phyloP scores from a whole-genome alignment of 2,888 invertebrate genomes.

The Cerastis rubricosa region DNA sequence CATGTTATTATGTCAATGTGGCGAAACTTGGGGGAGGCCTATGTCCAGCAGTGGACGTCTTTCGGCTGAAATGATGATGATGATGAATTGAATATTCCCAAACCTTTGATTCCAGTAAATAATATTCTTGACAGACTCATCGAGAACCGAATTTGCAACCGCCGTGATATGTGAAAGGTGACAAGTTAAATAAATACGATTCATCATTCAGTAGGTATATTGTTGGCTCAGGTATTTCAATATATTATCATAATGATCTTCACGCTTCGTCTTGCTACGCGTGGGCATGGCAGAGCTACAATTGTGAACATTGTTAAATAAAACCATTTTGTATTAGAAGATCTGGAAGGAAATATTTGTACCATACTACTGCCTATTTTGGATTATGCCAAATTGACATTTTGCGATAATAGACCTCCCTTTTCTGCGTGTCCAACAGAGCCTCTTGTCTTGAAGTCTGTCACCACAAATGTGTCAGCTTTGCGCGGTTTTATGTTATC shows the following conservation, averaged over 20 bases:
- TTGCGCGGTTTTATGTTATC: no score
- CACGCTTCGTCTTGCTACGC: background rate
- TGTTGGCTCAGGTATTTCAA: slow-evolving; percentile 19
- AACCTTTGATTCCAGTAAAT: slow-evolving; percentile 22
- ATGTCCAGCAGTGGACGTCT: no score
- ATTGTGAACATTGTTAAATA: background rate
- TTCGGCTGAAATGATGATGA: no score
- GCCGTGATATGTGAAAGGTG: slow-evolving; percentile 58
- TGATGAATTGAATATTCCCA: slow-evolving; percentile 6
- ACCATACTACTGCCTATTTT: background rate
- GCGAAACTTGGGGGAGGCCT: no score
- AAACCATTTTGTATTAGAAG: background rate
- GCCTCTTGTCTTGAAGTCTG: background rate
- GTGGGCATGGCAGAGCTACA: background rate
- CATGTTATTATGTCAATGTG: no score
- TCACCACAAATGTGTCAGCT: background rate
- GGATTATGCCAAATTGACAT: background rate
- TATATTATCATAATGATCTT: slow-evolving; percentile 18
- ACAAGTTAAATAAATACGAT: slow-evolving; percentile 37
- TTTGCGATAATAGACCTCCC: background rate
- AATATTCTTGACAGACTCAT: slow-evolving; percentile 31
- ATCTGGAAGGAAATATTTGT: background rate
- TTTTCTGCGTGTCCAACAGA: background rate
- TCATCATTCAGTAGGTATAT: slow-evolving; percentile 2
- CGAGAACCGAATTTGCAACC: slow-evolving; percentile 26